Conservation (phyloP, 2,888 invertebrate species). For the Nebria salina region DNA sequence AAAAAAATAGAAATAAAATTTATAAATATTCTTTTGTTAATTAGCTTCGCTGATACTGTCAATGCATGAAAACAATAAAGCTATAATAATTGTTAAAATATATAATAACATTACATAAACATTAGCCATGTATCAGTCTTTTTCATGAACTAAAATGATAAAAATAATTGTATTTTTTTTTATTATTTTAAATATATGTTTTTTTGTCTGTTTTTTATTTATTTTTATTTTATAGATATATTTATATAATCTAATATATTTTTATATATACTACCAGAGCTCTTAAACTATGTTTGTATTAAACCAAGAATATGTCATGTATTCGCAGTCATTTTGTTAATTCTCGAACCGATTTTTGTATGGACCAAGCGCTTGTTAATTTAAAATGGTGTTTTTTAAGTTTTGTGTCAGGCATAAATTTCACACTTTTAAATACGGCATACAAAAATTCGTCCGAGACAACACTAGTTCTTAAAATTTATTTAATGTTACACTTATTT, state of each 20-base stretch:
- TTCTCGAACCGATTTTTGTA: neutral
- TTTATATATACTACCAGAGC: neutral
- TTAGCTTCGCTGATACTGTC: neutral
- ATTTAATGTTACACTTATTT: neutral
- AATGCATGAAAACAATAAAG: slow-evolving; percentile 1
- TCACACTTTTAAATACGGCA: neutral
- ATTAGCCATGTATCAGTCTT: neutral
- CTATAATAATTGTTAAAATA: neutral
- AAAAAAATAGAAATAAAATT: neutral
- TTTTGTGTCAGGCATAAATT: neutral
- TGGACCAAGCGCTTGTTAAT: neutral
- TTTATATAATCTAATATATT: slow-evolving; percentile 1
- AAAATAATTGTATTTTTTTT: neutral
- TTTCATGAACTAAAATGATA: neutral
- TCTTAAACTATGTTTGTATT: neutral
- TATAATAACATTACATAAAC: neutral
- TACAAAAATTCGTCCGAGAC: neutral
- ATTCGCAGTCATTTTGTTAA: neutral
- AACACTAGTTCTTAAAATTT: neutral
- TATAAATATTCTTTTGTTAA: neutral
- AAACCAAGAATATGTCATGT: neutral
- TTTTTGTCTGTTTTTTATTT: neutral
- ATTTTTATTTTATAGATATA: neutral
- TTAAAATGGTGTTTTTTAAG: neutral
- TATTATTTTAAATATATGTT: neutral